Evolutionary conservation across 2,888 invertebrate genomes (phyloP).

Genomic region (Eustalomyia histrio): DNA sequence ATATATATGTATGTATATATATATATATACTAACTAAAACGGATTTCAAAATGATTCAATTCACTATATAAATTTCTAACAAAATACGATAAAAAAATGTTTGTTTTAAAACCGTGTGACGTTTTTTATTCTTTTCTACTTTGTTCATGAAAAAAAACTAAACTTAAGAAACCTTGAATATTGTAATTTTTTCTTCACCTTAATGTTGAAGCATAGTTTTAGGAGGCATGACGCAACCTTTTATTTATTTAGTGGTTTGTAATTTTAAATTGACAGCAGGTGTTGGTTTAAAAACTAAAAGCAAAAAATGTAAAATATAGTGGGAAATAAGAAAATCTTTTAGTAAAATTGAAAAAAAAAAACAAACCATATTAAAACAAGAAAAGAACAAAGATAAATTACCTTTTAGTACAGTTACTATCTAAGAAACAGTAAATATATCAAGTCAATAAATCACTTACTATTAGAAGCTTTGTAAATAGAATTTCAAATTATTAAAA

Average conservation of each 20-base stretch:
- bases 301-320: neutral
- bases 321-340: conserved; percentile 47
- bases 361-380: conserved; percentile 14
- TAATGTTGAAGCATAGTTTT: conserved; percentile 45
- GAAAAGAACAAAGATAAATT: conserved; percentile 48
- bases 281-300: conserved; percentile 44
- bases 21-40: neutral
- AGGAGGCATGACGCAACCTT: conserved; percentile 59
- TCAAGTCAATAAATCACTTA: conserved; percentile 54
- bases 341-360: conserved; percentile 60
- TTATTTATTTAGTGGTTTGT: conserved; percentile 64
- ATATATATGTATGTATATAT: too few species aligned
- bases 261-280: conserved; percentile 64
- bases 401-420: conserved; percentile 4
- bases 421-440: conserved; percentile 1
- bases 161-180: conserved; percentile 48
- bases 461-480: neutral
- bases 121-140: conserved; percentile 29
- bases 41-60: neutral
- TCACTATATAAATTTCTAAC: conserved; percentile 19
- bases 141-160: conserved; percentile 20
- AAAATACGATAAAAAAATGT: conserved; percentile 32
- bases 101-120: conserved; percentile 38
- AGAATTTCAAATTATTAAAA: neutral
- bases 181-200: neutral